Evolutionary conservation across 2,797 vertebrate genomes (phyloP), one percentile per base, ranked within the genome.

Genomic region (Chloroceryle inda): DNA sequence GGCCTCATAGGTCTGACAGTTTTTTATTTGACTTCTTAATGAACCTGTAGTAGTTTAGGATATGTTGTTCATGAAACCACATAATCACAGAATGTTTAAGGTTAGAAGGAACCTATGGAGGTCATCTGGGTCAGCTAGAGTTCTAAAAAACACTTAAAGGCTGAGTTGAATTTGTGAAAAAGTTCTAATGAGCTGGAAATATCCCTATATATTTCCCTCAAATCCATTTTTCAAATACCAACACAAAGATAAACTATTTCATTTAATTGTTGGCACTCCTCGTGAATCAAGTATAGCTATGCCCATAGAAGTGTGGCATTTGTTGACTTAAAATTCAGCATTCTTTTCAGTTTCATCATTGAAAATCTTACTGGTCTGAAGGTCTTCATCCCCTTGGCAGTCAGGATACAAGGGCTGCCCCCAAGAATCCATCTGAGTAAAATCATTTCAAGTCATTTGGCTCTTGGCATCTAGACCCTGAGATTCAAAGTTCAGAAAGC

Each of bases 1-100:
- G 10, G 19, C 8, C 26, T 80, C 16, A 56, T 31, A 87, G 13
- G 27, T 49, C 24, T 74, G 19, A 0, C 0, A 17, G 5, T 7
- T 50, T 40, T 40, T 20, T 29, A 37, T 21, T 63, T 13, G 0
- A 10, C 11, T 14, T 59, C 16, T 38, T 71, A 55, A 73, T n/a
- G 5, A 35, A 61, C 8, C 5, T 19, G 13, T 62, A 35, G 38
- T 64, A 42, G 4, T 62, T 92, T n/a, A 75, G n/a, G 13, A 45
- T 42, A 5, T n/a, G 18, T 38, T 7, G 11, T 53, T 90, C 50
- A n/a, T 52, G 14, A 63, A 74, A 85, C 78, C 45, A 87, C 2
- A 10, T 13, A 80, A 17, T 14, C 13, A 50, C 19, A 38, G 26
- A 40, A 84, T 11, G 2, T 40, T 83, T 67, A 55, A 74, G 6